Conservation (phyloP, 92 coral and sea anemone species). For the Muricea muricata region DNA sequence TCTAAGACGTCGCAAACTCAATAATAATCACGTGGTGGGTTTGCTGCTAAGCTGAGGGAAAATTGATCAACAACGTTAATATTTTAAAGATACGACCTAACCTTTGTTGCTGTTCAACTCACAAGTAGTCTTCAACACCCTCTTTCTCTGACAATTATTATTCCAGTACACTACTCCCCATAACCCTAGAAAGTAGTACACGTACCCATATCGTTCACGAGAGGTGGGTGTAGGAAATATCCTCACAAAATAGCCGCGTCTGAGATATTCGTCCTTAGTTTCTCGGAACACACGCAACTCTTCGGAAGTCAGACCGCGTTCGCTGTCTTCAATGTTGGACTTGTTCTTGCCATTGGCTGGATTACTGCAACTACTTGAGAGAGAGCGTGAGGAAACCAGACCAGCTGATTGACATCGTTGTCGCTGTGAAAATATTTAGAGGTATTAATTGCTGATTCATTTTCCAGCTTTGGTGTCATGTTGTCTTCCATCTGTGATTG, state of each 20-base stretch:
- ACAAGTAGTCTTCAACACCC: too few relatives aligned
- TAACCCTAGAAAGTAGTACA: neutral
- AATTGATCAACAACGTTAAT: too few relatives aligned
- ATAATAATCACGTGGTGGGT: neutral
- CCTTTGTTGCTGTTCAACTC: too few relatives aligned
- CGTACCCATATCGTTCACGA: constrained; percentile 94
- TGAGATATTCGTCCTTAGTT: constrained; percentile 78
- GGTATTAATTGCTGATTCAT: neutral
- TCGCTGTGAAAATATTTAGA: constrained; percentile 42
- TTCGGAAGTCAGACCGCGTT: constrained; percentile 77
- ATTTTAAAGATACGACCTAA: too few relatives aligned
- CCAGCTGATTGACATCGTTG: constrained; percentile 92
- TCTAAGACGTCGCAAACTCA: neutral
- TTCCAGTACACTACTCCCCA: neutral
- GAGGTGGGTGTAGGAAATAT: constrained; percentile 94
- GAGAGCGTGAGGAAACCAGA: constrained; percentile 50
- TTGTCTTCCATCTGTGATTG: too few relatives aligned
- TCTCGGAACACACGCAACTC: constrained; percentile 82
- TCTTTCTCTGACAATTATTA: too few relatives aligned
- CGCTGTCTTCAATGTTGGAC: constrained; percentile 41
- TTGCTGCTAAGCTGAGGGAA: too few relatives aligned
- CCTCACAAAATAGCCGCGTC: constrained; percentile 90
- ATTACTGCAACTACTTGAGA: constrained; percentile 9
- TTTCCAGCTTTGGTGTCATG: too few relatives aligned
- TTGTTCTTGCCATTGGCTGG: constrained; percentile 13